Evolutionary conservation across 2,888 invertebrate genomes (phyloP).

Genomic region (Dolomedes plantarius): DNA sequence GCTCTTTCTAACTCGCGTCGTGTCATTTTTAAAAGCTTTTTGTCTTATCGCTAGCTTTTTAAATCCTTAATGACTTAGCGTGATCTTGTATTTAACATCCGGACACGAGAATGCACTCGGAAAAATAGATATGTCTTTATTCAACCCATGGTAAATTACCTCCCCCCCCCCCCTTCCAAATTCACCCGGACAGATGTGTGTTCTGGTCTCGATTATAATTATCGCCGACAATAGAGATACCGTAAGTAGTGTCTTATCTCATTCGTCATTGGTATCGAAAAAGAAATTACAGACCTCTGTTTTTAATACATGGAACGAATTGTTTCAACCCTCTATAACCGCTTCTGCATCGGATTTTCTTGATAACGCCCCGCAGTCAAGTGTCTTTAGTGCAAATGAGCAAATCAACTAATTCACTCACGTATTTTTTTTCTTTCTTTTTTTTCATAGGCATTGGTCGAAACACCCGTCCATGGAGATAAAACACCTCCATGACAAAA

Average conservation of each 20-base stretch:
- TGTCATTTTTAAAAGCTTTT: background rate
- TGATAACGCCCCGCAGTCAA: background rate
- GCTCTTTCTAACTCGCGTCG: too few relatives aligned
- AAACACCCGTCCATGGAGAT: slow-evolving; percentile 4
- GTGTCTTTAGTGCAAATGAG: slow-evolving; percentile 3
- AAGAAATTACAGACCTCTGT: background rate
- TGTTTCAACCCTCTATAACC: background rate
- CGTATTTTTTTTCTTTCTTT: background rate
- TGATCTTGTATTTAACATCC: background rate
- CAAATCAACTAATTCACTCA: slow-evolving; percentile 3
- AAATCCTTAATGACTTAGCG: background rate
- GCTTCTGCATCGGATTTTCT: background rate
- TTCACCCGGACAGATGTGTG: background rate
- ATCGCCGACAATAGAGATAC: background rate
- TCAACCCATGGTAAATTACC: too few relatives aligned
- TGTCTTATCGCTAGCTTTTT: background rate
- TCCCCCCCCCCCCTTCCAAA: background rate
- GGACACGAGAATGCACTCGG: background rate
- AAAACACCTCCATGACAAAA: slow-evolving; percentile 7
- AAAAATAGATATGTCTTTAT: too few relatives aligned
- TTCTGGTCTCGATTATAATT: background rate
- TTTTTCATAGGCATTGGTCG: background rate
- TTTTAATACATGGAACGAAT: background rate
- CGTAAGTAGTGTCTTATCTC: background rate
- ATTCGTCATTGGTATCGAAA: background rate